Base-by-base conservation (phyloP, 53 echinoderm and acorn worm species). In the Henricia sp. region DNA sequence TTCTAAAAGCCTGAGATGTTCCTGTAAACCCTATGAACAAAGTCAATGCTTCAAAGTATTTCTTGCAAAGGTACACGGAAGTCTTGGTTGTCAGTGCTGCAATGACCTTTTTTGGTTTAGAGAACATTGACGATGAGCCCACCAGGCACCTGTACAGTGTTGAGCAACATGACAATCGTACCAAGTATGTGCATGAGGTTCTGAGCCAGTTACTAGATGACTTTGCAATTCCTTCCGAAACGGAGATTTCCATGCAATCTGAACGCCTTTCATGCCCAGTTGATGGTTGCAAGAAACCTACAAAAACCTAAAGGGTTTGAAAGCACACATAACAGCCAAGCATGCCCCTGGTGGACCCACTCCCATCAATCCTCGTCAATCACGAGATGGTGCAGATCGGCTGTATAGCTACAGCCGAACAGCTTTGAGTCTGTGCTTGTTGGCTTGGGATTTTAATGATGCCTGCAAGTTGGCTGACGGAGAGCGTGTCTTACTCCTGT, bases 381-480 rank as follows among this genome's bases (percentile, higher is more conserved):
- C 37, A 55, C 37, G 36, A 72, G 74, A 52, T 4, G 67, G 64
- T 44, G 67, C 73, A 17, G 91, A 91, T 69, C 29, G 59, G 24
- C 34, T 87, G 10, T 87, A 72, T n/a, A 82, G 86, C n/a, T 91
- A 91, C 56, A 56, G 56, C 21, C 24, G 56, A 25, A 23, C 56
- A 29, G 82, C 86, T 9, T 27, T 91, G 2, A 44, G 83, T 9
- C 58, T 91, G 42, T 82, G 91, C 46, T 41, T 91, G 1, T 12
- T 91, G 56, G 35, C 63, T 23, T 25, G 52, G 51, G 68, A 82
- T 27, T 91, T 86, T 36, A 13, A 62, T 25, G 87, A 86, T 67
- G 91, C 91, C 17, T 29, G 91, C 26, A 72, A 56, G 27, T 48
- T 35, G 25, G 91, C 67, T 0, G 91, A 91, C 77, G 84, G 84